Conservation (phyloP, 2,797 vertebrate species). For the Poeciliopsis turneri region DNA sequence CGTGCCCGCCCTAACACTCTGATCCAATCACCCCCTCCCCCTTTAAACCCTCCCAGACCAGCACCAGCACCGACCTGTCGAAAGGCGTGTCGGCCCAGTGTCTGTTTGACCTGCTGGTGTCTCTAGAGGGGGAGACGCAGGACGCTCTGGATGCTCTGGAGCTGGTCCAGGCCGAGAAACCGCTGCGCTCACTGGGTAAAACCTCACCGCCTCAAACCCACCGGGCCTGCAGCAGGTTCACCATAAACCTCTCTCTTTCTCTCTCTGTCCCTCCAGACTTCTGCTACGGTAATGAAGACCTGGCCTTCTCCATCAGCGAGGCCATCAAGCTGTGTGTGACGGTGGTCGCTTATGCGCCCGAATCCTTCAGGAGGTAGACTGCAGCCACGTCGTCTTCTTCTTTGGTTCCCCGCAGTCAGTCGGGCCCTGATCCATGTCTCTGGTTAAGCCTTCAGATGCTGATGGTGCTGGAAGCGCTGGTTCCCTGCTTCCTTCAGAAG, state of each 20-base stretch:
- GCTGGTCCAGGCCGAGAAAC: slow-evolving; percentile 96
- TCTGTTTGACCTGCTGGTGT: slow-evolving; percentile 95
- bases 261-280: slow-evolving; percentile 84
- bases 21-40: not conserved
- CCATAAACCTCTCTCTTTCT: not conserved
- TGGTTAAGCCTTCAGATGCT: slow-evolving; percentile 96
- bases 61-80: slow-evolving; percentile 84
- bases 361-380: slow-evolving; percentile 94
- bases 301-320: slow-evolving; percentile 97
- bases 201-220: not conserved
- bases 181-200: slow-evolving; percentile 95
- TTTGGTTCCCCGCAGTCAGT: not conserved
- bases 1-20: not conserved
- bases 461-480: slow-evolving; percentile 97
- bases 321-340: slow-evolving; percentile 98
- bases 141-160: slow-evolving; percentile 94
- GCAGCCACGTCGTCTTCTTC: too few species aligned
- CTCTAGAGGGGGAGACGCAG: slow-evolving; percentile 92
- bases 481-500: slow-evolving; percentile 95
- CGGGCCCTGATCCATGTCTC: not conserved
- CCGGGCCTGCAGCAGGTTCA: too few species aligned
- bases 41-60: slow-evolving; percentile 62
- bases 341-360: slow-evolving; percentile 95
- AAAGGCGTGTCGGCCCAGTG: slow-evolving; percentile 98
- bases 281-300: slow-evolving; percentile 97